A percentile compares a stretch with the other conserved stretches of the same genome.
Conservation (phyloP, 1,140 invertebrate genomes). For the Nymphalis io region DNA sequence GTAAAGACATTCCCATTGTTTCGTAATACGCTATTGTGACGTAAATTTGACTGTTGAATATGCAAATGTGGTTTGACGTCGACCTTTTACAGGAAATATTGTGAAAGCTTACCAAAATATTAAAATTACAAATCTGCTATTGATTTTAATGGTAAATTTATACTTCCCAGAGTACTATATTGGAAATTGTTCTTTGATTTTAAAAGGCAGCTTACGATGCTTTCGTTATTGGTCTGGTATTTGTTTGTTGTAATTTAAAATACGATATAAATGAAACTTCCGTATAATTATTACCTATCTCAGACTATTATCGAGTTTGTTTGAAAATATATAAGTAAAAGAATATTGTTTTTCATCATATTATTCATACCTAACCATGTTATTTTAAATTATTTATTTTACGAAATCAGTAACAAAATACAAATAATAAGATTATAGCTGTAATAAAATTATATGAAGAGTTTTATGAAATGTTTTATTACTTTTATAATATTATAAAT, state of each 20-base stretch:
- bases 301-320: too few species aligned
- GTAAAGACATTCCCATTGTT: constrained; percentile 26
- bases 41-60: constrained; percentile 27
- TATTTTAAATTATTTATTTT: too few species aligned
- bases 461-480: too few species aligned
- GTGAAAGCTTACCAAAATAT: constrained; percentile 24
- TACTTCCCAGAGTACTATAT: neutral
- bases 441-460: too few species aligned
- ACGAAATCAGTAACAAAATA: too few species aligned
- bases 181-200: neutral
- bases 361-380: too few species aligned
- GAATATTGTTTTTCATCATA: too few species aligned
- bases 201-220: neutral
- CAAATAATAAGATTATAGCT: too few species aligned
- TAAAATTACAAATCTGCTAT: constrained; percentile 23
- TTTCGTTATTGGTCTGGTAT: neutral
- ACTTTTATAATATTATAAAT: too few species aligned
- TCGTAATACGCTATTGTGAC: constrained; percentile 23
- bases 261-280: too few species aligned
- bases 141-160: constrained; percentile 2
- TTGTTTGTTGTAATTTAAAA: neutral
- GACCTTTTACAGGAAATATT: constrained; percentile 26
- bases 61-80: constrained; percentile 21
- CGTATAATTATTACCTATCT: too few species aligned
- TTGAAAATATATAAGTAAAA: too few species aligned